Conservation (phyloP, 2,888 invertebrate species). For the Dexiosoma caninum region DNA sequence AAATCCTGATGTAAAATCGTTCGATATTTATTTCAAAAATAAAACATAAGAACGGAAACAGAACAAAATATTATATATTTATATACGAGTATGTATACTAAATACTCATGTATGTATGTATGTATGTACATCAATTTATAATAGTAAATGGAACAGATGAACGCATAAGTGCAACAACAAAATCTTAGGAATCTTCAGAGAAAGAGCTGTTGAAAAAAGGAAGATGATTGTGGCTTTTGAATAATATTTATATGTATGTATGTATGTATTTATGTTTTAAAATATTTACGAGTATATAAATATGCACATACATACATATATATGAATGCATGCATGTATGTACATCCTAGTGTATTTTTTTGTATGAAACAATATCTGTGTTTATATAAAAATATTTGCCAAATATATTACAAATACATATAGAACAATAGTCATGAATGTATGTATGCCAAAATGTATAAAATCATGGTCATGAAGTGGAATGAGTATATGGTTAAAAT, state of each 20-base stretch:
- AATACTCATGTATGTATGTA: background rate
- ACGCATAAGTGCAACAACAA: constrained; percentile 18
- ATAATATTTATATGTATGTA: background rate
- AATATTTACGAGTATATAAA: background rate
- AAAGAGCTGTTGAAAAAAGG: constrained; percentile 11
- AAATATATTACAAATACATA: constrained; percentile 43
- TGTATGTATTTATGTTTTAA: background rate
- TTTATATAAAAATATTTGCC: constrained; percentile 35
- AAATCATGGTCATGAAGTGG: constrained; percentile 48
- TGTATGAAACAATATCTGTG: background rate
- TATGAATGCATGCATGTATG: background rate
- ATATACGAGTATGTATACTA: background rate
- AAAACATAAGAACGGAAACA: constrained; percentile 40
- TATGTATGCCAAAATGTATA: background rate
- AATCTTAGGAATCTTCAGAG: background rate
- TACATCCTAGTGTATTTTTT: too few species aligned
- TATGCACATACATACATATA: background rate
- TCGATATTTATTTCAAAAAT: constrained; percentile 28
- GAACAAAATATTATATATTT: background rate
- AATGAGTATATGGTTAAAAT: constrained; percentile 42
- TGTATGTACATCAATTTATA: background rate
- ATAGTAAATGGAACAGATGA: constrained; percentile 45
- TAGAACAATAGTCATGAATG: background rate
- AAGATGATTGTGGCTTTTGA: constrained; percentile 36
- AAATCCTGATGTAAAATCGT: constrained; percentile 6